phyloP scores from a whole-genome alignment of 2,888 invertebrate genomes.

The Lycocerus yunnanus region DNA sequence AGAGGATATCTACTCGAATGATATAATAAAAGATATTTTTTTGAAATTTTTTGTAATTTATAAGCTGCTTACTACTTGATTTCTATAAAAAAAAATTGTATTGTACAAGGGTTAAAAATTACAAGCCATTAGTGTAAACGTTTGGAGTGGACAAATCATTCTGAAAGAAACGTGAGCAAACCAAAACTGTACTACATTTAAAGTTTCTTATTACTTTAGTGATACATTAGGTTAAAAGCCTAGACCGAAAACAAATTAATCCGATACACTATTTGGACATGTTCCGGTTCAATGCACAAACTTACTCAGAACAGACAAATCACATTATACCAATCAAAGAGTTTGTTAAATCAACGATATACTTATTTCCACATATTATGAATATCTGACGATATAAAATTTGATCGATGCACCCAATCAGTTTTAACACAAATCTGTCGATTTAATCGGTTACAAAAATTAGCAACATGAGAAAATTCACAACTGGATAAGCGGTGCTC shows the following conservation, averaged over 20 bases:
- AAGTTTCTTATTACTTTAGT: conserved; percentile 39
- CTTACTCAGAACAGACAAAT: conserved; percentile 31
- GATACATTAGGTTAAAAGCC: conserved; percentile 48
- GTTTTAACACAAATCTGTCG: too few species aligned
- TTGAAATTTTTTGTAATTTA: neutral
- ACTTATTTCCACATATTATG: conserved; percentile 15
- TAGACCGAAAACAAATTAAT: conserved; percentile 44
- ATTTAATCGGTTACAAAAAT: too few species aligned
- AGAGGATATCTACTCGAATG: neutral
- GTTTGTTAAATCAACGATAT: conserved; percentile 27
- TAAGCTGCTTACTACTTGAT: neutral
- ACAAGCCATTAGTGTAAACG: conserved; percentile 12
- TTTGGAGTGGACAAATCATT: conserved; percentile 4
- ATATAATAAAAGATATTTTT: neutral
- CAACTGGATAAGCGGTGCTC: neutral
- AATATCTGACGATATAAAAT: neutral
- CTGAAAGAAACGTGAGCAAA: conserved; percentile 12
- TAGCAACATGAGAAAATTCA: too few species aligned
- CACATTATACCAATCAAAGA: conserved; percentile 34
- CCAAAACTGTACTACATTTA: conserved; percentile 33
- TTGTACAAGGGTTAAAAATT: neutral
- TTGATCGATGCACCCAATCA: conserved; percentile 6
- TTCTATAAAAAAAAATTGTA: neutral
- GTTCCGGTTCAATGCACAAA: conserved; percentile 40
- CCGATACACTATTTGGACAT: conserved; percentile 45